These are phyloP conservation scores for Entomobrya proxima DNA, from an alignment of 2,888 invertebrate genomes.

Conservation along the genomic window DNA sequence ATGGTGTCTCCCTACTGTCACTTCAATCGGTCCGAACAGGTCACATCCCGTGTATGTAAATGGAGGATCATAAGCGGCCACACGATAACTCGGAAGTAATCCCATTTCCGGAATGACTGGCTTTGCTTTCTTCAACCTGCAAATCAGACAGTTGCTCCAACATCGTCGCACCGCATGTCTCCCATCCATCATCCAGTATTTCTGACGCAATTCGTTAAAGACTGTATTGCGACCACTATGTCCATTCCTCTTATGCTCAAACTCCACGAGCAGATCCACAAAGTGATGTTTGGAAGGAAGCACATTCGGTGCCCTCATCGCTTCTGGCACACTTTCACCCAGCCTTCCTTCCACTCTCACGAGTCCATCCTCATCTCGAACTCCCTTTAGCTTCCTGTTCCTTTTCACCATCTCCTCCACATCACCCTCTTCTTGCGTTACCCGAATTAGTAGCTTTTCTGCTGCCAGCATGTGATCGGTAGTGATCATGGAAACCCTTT, in stretches of 20 bases:
- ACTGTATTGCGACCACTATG: neutral
- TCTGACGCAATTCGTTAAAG: neutral
- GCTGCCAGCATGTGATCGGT: too few relatives aligned
- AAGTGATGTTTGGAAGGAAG: neutral
- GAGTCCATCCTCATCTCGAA: neutral
- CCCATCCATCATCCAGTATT: neutral
- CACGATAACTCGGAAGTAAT: neutral
- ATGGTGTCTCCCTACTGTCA: neutral
- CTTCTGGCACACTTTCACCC: neutral
- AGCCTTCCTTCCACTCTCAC: neutral
- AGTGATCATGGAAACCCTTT: too few relatives aligned
- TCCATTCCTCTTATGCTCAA: neutral
- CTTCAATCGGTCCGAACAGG: slow-evolving; percentile 1
- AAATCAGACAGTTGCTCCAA: neutral
- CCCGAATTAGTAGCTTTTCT: too few relatives aligned
- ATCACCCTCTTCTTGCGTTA: too few relatives aligned
- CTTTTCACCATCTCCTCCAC: too few relatives aligned
- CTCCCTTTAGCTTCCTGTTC: too few relatives aligned
- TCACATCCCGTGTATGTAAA: neutral
- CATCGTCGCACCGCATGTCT: neutral
- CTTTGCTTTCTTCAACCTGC: neutral
- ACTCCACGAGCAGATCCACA: neutral
- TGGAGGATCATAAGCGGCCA: neutral
- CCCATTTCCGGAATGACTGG: neutral
- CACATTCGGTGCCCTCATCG: neutral